Base-by-base conservation (phyloP, 2,113 vertebrate species). In the Rhinopomastus cyanomelas region DNA sequence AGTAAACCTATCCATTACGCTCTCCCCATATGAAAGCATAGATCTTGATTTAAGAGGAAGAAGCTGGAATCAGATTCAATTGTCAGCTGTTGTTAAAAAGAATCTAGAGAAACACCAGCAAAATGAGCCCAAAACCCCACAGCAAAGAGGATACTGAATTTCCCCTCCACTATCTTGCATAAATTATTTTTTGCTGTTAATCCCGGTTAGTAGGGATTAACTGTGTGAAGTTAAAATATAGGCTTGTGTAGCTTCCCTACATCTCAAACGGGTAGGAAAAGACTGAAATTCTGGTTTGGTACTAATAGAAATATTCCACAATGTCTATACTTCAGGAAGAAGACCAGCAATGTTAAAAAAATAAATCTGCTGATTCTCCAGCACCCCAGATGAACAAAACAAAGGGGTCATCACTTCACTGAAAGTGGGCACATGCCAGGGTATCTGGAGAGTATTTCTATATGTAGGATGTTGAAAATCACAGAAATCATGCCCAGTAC, bases 1-100 rank as follows among this genome's bases (percentile, higher is more conserved):
- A 88, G 66, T 92, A 92, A 92, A 87, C n/a, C 72, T 59, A 91
- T 75, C 74, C 34, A 59, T 84, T 88, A 82, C 19, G 27, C 42
- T 71, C 73, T 78, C 18, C 20, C 27, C 19, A 26, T 73, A 76
- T 62, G 55, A 69, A 85, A 87, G 34, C 21, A 65, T 13, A 88
- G 37, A 48, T 74, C 42, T 75, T 90, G 46, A 72, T 86, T 92
- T 92, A 88, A 39, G 42, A 79, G 51, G 13, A 81, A 26, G 42
- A 88, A 69, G 34, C 13, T 75, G 55, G 59, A 36, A 85, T 65
- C 62, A 66, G 51, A 73, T 77, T 87, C 44, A 88, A 3, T 61
- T 59, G 27, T 76, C 75, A 82, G 64, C 42, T 89, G 27, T 29
- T 84, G 55, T 73, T 73, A 77, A 57, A 79, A 79, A 73, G 26